Base-by-base conservation (phyloP, 2,888 invertebrate species). In the Aleiodes alternator region DNA sequence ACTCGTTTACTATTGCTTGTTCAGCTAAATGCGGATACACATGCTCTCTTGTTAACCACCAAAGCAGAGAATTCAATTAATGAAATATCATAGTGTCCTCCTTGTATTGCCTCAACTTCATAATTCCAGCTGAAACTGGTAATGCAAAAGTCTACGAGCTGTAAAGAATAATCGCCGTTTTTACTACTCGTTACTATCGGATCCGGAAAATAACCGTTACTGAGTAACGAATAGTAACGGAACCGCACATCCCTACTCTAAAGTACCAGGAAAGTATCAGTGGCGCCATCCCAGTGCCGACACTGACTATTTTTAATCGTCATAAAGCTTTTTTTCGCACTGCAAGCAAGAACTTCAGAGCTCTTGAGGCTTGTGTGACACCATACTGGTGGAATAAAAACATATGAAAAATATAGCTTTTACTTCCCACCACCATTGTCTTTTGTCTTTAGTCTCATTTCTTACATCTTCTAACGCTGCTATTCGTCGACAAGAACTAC, bases 401-500 rank as follows among this genome's bases (percentile, higher is more conserved):
- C 38, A 61, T 14, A 61, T 61, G 38, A 61, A 61, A 57, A 61
- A 34, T 61, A 38, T n/a, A 14, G 43, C 64, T 48, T 64, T 48
- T 64, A 6, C 14, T 14, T 23, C 23, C 48, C 11, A 48, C 38
- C 55, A 53, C 55, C 55, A n/a, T 51, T 66, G 56, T 29, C 72
- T 66, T 34, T 56, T 14, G 66, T 73, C 55, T 55, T 34, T 14
- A n/a, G 12, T 53, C 53, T 23, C 38, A 43, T 72, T 55, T 64
- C 59, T 23, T 43, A 38, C 29, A 66, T 66, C 29, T 34, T 14
- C 55, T 9, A 73, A 69, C 34, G 31, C 6, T 43, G 16, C 31
- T 48, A 38, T 12, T 61, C 55, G 43, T 14, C 73, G 79, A 80
- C 80, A 86, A 85, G 82, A 84, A 86, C 81, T 83, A 79, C 72